Percentiles rank a stretch among this genome's conserved stretches.
Evolutionary conservation across 2,113 vertebrate species (phyloP).

Genomic region (Collichthys lucidus): DNA sequence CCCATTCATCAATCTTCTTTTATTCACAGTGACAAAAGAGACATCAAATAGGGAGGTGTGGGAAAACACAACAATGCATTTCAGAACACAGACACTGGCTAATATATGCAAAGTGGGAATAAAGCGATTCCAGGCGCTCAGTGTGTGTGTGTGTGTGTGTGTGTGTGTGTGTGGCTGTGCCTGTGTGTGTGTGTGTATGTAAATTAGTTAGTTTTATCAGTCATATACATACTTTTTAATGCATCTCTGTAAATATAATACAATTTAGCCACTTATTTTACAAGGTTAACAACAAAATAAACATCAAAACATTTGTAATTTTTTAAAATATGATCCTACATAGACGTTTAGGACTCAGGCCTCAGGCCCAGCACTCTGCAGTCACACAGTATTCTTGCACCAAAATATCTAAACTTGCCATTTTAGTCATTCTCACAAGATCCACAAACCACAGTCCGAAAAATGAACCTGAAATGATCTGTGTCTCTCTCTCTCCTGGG

Average conservation of each 20-base stretch:
- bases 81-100: slow-evolving; percentile 71
- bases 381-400: slow-evolving; percentile 17
- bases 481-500: slow-evolving; percentile 60
- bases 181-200: slow-evolving; percentile 17
- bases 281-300: not conserved
- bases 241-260: not conserved
- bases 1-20: slow-evolving; percentile 77
- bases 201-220: not conserved
- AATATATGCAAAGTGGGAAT: slow-evolving; percentile 79
- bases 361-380: not conserved
- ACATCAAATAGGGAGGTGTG: slow-evolving; percentile 78
- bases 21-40: slow-evolving; percentile 80
- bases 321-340: not conserved
- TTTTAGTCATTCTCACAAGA: slow-evolving; percentile 30
- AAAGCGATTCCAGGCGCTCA: slow-evolving; percentile 45
- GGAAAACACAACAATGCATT: slow-evolving; percentile 80
- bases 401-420: slow-evolving; percentile 1
- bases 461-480: slow-evolving; percentile 58
- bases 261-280: not conserved
- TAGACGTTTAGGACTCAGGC: not conserved
- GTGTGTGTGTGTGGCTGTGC: slow-evolving; percentile 46
- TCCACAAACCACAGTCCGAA: slow-evolving; percentile 30
- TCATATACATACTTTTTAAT: not conserved
- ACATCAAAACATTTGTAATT: not conserved
- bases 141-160: slow-evolving; percentile 39